These are phyloP conservation scores for Tragelaphus imberbis DNA, from an alignment of 2,113 vertebrate species.

Conservation along the genomic window DNA sequence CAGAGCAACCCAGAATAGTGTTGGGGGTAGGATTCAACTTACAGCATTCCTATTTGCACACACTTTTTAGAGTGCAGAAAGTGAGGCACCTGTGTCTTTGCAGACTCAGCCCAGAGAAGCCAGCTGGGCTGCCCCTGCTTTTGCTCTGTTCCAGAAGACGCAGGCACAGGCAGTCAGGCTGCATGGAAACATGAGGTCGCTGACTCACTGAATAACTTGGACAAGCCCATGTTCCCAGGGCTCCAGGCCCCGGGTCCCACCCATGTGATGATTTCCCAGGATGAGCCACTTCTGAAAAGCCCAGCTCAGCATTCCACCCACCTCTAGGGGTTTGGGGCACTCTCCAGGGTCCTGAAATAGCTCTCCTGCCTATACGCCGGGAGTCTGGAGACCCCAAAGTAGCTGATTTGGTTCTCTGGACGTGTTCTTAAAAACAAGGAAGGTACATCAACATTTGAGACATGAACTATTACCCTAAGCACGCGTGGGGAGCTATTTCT, in stretches of 20 bases:
- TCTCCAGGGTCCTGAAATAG: slow-evolving; percentile 42
- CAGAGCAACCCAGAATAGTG: not conserved
- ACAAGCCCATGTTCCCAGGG: not conserved
- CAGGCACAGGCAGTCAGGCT: not conserved
- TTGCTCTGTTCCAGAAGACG: not conserved
- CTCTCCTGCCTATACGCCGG: no score
- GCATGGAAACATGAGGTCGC: not conserved
- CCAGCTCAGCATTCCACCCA: accelerated
- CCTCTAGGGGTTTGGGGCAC: accelerated
- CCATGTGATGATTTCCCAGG: not conserved
- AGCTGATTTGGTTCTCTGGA: not conserved
- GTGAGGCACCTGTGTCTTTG: not conserved
- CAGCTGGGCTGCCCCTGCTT: not conserved
- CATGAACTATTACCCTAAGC: not conserved
- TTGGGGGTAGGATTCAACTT: not conserved
- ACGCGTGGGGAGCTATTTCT: not conserved
- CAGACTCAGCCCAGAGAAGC: not conserved
- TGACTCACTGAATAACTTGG: not conserved
- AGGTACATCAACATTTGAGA: not conserved
- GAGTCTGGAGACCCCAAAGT: not conserved
- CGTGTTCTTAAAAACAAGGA: not conserved
- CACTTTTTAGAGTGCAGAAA: not conserved
- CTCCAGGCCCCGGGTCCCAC: not conserved
- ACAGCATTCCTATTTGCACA: not conserved
- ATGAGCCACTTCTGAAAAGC: not conserved